A percentile compares a stretch with the other conserved stretches of the same genome.
Evolutionary conservation across 1,140 invertebrate genomes (phyloP).

Genomic region (Leptinotarsa texana): DNA sequence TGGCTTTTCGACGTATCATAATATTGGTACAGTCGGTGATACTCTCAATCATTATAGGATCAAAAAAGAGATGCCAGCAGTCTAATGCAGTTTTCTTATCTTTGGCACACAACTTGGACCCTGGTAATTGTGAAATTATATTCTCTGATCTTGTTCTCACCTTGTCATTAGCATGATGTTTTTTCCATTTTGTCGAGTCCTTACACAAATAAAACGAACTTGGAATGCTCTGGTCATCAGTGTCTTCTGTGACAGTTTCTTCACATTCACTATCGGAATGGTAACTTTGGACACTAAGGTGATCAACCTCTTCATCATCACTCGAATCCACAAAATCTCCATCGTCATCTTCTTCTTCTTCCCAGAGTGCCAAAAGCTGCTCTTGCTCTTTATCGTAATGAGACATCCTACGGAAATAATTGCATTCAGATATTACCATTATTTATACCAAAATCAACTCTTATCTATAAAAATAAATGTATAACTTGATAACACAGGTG

Average conservation of each 20-base stretch:
- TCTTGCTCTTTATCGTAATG: constrained; percentile 8
- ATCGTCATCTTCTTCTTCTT: background rate
- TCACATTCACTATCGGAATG: constrained; percentile 16
- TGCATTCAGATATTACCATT: too few relatives aligned
- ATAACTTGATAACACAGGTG: too few relatives aligned
- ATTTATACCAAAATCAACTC: too few relatives aligned
- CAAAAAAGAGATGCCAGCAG: background rate
- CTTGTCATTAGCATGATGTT: background rate
- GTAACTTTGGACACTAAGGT: constrained; percentile 10
- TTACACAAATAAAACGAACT: background rate
- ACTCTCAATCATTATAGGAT: background rate
- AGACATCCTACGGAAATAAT: too few relatives aligned
- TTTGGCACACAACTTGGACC: background rate
- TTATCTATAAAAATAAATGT: too few relatives aligned
- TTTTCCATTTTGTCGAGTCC: background rate
- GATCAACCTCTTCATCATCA: constrained; percentile 9
- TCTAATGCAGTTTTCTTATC: background rate
- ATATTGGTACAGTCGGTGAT: constrained; percentile 14
- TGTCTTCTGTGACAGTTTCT: background rate
- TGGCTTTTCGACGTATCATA: background rate
- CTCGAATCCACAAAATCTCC: background rate
- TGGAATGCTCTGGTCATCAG: background rate
- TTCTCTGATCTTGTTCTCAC: constrained; percentile 16
- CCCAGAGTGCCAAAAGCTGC: constrained; percentile 7
- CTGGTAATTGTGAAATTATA: constrained; percentile 6